Base-by-base conservation (phyloP, 2,888 invertebrate species). In the Parochlus steinenii region DNA sequence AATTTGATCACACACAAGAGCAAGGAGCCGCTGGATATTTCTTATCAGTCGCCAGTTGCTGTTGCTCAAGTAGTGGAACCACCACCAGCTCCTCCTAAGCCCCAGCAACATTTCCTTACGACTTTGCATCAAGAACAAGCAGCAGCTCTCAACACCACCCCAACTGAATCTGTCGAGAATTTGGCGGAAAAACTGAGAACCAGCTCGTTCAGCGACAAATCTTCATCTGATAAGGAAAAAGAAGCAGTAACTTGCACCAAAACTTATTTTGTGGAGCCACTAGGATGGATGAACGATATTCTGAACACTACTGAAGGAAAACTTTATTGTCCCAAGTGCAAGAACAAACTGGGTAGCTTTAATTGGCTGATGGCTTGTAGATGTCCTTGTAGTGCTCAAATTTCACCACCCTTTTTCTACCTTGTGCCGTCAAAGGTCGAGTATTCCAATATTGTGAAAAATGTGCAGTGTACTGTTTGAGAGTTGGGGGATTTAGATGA, bases 321-420 rank as follows among this genome's bases (percentile, higher is more conserved):
- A 58, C 65, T 92, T 41, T 67, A 75, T 55, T 81, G 90, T 55
- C 83, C 89, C 30, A 81, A 83, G 54, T 90, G 90, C 51, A 63
- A 63, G 39, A 71, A 71, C 40, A 89, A 90, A 61, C 64, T 90
- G 40, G 92, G 90, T 18, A 83, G 81, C 39, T 90, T 82, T 54
- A 86, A 81, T 54, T 90, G 90, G 92, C 69, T 82, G 39, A 79
- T 78, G 71, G 83, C 79, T 36, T 86, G 83, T 48, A 77, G 80
- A 47, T 90, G 90, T 55, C 85, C 86, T 1, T 92, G 90, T 56
- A 87, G 87, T 0, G 74, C 77, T 41, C 82, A 83, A 58, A 78
- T 89, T 40, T 81, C 85, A 10, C 89, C 89, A 1, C 85, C 86
- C 16, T n/a, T n/a, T n/a, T 92, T 90, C 63, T 90, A 90, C 60